Base-by-base conservation (phyloP, 2,113 vertebrate species). In the Oreotragus oreotragus region DNA sequence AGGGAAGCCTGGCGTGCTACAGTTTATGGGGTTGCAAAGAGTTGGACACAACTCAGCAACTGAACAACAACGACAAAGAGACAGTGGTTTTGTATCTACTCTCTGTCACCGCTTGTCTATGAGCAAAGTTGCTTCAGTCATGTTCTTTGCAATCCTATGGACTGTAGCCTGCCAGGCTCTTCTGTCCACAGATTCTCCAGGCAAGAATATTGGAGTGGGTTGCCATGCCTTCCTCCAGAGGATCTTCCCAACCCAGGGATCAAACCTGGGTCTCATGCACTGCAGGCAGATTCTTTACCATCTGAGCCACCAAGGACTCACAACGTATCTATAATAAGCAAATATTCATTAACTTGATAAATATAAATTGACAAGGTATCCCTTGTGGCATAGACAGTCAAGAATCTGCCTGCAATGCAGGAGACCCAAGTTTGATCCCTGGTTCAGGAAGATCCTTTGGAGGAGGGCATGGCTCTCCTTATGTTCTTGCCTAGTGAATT, bases 331-430 rank as follows among this genome's bases (percentile, higher is more conserved):
- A 57, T 36, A 84, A 36, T 85, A 81, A 47, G 45, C n/a, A 81
- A 80, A 84, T 80, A 86, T 21, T 25, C 25, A 55, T 43, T 36
- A 90, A 23, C 15, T 73, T 62, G 49, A 88, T 66, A 81, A 58
- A 92, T 70, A 70, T 33, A 60, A 79, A 70, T 70, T 70, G 73
- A 60, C 28, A 89, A 70, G 66, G 10, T 11, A 70, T 39, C n/a
- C 66, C 10, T 36, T 39, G 19, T 70, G n/a, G 19, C 19, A 21
- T 36, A 23, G 66, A 39, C 19, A 70, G n/a, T 70, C 12, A 39
- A 23, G n/a, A 70, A 70, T 70, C 19, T 0, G 1, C 66, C 10
- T 39, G n/a, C 5, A 39, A 39, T 39, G 66, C 10, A 11, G 64
- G 64, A 70, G n/a, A 36, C 19, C 64, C 9, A 23, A 21, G 9